These are phyloP conservation scores for Tromatobia lineatoria DNA, from an alignment of 2,888 invertebrate species.

Conservation along the genomic window DNA sequence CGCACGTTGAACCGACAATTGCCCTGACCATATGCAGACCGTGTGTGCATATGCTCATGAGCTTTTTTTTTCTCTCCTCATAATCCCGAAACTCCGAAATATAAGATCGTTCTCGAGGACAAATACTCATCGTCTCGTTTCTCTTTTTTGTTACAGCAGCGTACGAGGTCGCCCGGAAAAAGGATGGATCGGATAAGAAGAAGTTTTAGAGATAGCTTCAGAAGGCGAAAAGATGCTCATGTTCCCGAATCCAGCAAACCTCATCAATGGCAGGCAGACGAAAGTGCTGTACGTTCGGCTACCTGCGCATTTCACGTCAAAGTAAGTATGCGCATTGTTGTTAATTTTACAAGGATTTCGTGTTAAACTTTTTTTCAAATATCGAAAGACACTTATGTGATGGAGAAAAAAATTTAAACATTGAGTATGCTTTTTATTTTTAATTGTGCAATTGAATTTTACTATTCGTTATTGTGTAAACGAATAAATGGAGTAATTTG, in stretches of 20 bases:
- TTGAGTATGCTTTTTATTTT: background rate
- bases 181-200: conserved; percentile 95
- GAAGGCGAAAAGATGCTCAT: conserved; percentile 94
- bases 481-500: conserved; percentile 1
- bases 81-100: background rate
- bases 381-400: background rate
- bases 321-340: conserved; percentile 83
- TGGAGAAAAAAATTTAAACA: background rate
- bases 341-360: background rate
- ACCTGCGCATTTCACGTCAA: conserved; percentile 99
- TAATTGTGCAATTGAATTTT: background rate
- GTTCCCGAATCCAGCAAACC: conserved; percentile 97
- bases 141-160: conserved; percentile 86
- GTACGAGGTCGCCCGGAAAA: conserved; percentile 90
- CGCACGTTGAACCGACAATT: conserved; percentile 30
- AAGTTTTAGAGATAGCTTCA: conserved; percentile 97
- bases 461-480: background rate
- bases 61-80: conserved; percentile 22
- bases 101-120: background rate
- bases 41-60: conserved; percentile 36
- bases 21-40: conserved; percentile 19
- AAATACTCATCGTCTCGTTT: background rate
- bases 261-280: conserved; percentile 99
- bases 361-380: background rate
- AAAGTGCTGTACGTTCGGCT: conserved; percentile 97